phyloP scores from a whole-genome alignment of 2,888 invertebrate species.

The Silvanus unidentatus region DNA sequence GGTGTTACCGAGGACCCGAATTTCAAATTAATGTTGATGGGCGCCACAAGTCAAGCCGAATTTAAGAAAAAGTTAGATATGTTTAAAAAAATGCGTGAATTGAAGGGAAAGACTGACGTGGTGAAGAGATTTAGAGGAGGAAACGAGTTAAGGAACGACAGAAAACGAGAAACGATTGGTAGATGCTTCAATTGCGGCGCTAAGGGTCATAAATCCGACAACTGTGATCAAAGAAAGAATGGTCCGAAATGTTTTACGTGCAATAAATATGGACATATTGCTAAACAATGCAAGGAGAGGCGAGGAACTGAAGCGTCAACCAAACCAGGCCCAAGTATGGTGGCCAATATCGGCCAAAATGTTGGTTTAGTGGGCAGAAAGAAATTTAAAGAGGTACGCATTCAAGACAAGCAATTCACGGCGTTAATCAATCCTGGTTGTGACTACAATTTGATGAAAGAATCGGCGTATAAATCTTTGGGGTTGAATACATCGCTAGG shows the following conservation, averaged over 20 bases:
- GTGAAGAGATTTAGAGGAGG: no score
- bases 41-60: conserved; percentile 17
- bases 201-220: conserved; percentile 12
- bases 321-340: background rate
- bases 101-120: no score
- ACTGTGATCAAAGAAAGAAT: conserved; percentile 13
- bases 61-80: conserved; percentile 19
- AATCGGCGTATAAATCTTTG: no score
- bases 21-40: conserved; percentile 25
- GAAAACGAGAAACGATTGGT: background rate
- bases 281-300: conserved; percentile 12
- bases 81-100: no score
- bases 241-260: conserved; percentile 21
- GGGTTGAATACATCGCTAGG: no score
- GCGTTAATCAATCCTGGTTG: no score
- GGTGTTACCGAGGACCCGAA: conserved; percentile 29
- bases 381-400: no score
- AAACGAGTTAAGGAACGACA: background rate
- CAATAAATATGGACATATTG: conserved; percentile 17
- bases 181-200: conserved; percentile 13
- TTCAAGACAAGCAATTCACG: no score
- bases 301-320: background rate
- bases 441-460: no score
- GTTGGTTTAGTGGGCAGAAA: no score
- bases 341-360: no score